Conservation (phyloP, 2,113 vertebrate genomes). For the Dunckerocampus dactyliophorus region DNA sequence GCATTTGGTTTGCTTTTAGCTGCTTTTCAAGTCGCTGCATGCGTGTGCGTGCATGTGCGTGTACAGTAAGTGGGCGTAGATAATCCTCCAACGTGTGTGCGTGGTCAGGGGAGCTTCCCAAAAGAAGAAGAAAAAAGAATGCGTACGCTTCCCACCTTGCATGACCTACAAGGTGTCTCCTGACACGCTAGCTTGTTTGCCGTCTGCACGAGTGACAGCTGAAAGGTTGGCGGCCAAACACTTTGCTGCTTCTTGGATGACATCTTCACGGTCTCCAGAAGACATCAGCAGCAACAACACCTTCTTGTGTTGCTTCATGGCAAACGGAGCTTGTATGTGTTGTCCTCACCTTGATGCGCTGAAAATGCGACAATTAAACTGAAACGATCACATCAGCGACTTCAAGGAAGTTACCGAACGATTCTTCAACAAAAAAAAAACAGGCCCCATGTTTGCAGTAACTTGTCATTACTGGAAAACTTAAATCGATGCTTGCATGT, state of each 20-base stretch:
- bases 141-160: slow-evolving; percentile 53
- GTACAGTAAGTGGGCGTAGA: slow-evolving; percentile 26
- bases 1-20: slow-evolving; percentile 76
- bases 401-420: slow-evolving; percentile 15
- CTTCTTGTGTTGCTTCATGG: too few relatives aligned
- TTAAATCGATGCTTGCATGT: slow-evolving; percentile 11
- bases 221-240: slow-evolving; percentile 63
- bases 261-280: slow-evolving; percentile 19
- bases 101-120: slow-evolving; percentile 40
- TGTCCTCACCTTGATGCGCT: slow-evolving; percentile 21
- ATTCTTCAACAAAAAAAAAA: slow-evolving; percentile 6
- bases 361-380: slow-evolving; percentile 25
- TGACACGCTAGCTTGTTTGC: slow-evolving; percentile 56
- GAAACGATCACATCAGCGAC: slow-evolving; percentile 45
- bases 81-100: slow-evolving; percentile 20
- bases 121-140: slow-evolving; percentile 14
- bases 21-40: slow-evolving; percentile 69
- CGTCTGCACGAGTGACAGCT: slow-evolving; percentile 55
- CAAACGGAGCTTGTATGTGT: neutral
- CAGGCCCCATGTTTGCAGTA: slow-evolving; percentile 4
- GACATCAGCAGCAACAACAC: neutral
- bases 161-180: slow-evolving; percentile 50
- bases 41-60: slow-evolving; percentile 21
- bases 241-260: slow-evolving; percentile 40
- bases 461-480: slow-evolving; percentile 13